phyloP scores from a whole-genome alignment of 1,140 invertebrate genomes.

The Nasonia longicornis region DNA sequence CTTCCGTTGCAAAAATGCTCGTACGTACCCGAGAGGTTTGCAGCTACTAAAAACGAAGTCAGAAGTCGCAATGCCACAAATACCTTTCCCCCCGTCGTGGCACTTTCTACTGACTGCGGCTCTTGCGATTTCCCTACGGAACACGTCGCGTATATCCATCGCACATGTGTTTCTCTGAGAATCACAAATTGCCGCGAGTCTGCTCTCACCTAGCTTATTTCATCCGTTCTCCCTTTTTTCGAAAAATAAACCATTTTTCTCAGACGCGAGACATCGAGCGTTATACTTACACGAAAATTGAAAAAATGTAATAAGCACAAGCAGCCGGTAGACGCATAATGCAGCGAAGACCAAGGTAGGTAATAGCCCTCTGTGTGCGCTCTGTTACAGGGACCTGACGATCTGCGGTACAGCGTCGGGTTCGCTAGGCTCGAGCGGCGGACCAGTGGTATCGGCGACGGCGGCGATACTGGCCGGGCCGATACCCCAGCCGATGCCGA shows the following conservation, averaged over 20 bases:
- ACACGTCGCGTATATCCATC: neutral
- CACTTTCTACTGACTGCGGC: neutral
- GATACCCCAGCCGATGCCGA: slow-evolving; percentile 56
- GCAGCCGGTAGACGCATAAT: neutral
- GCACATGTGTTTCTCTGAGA: neutral
- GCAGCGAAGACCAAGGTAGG: neutral
- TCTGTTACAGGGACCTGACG: slow-evolving; percentile 23
- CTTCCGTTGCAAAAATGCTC: neutral
- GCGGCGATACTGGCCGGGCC: slow-evolving; percentile 19
- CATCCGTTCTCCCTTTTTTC: neutral
- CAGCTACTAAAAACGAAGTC: slow-evolving; percentile 7
- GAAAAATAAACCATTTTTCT: too few relatives aligned
- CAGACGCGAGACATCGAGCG: too few relatives aligned
- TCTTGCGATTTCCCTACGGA: slow-evolving; percentile 3
- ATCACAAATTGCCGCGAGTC: neutral
- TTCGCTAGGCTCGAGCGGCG: neutral
- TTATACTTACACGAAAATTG: too few relatives aligned
- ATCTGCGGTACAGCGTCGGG: neutral
- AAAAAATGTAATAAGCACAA: too few relatives aligned
- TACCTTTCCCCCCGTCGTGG: neutral
- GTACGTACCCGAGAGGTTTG: neutral
- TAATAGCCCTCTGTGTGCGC: neutral
- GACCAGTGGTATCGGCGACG: slow-evolving; percentile 3
- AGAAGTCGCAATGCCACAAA: neutral
- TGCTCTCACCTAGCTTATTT: neutral